Evolutionary conservation across 1,140 invertebrate genomes (phyloP).

Genomic region (Sycobia sp.): DNA sequence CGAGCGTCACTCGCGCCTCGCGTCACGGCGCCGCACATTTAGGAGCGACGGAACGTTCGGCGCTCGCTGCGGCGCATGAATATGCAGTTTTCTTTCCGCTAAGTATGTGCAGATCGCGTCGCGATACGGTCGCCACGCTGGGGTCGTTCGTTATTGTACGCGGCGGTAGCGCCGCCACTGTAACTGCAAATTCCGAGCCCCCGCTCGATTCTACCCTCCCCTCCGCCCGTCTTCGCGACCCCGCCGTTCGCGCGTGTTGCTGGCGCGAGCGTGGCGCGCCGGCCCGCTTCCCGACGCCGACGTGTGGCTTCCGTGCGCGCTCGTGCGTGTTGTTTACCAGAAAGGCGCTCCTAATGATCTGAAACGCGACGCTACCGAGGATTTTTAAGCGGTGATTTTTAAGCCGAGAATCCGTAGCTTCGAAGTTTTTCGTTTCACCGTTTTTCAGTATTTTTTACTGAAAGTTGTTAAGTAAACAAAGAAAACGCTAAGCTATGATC

Average conservation of each 20-base stretch:
- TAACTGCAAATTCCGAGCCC: constrained; percentile 47
- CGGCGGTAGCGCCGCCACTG: constrained; percentile 48
- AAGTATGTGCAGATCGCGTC: constrained; percentile 62
- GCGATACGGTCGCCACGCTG: constrained; percentile 57
- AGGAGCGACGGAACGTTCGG: constrained; percentile 31
- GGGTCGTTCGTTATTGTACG: constrained; percentile 61
- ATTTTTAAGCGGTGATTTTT: too few species aligned
- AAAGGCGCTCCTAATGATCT: too few species aligned
- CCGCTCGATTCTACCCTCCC: not conserved
- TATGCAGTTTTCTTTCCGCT: constrained; percentile 60
- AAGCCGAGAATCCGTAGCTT: too few species aligned
- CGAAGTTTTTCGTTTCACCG: too few species aligned
- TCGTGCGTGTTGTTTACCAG: too few species aligned
- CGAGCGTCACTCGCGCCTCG: constrained; percentile 47
- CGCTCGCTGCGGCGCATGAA: constrained; percentile 52
- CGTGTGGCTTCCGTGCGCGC: too few species aligned
- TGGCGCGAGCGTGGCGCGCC: too few species aligned
- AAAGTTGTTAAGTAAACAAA: too few species aligned
- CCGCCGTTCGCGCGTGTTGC: not conserved
- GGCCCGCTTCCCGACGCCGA: too few species aligned
- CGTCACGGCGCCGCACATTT: constrained; percentile 36
- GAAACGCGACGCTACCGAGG: too few species aligned
- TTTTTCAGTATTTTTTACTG: too few species aligned
- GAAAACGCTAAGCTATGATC: too few species aligned
- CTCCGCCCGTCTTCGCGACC: not conserved